Conservation (phyloP, 2,888 invertebrate genomes). For the Dysmachus trigonus region DNA sequence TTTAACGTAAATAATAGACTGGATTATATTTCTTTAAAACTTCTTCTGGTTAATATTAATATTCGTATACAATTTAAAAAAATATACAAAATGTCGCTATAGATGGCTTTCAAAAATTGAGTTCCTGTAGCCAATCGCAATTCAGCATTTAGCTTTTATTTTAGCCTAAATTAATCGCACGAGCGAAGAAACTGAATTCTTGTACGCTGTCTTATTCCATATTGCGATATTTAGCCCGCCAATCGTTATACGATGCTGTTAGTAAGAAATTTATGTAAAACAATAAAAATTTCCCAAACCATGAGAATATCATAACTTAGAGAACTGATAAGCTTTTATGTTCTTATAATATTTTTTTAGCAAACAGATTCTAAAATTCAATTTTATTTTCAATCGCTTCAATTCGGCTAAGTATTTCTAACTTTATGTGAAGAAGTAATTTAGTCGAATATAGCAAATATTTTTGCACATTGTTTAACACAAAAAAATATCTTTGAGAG, state of each 20-base stretch:
- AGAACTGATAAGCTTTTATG: neutral
- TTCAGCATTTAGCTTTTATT: neutral
- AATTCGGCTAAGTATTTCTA: neutral
- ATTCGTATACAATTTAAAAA: neutral
- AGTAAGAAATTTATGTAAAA: neutral
- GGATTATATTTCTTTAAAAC: neutral
- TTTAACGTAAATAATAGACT: neutral
- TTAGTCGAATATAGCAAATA: neutral
- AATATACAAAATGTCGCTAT: neutral
- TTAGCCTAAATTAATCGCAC: neutral
- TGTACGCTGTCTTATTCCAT: neutral
- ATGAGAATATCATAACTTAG: neutral
- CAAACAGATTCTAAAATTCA: constrained; percentile 43
- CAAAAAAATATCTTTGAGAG: neutral
- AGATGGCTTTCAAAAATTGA: neutral
- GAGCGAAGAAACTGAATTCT: neutral
- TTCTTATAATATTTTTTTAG: constrained; percentile 12
- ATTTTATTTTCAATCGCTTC: neutral
- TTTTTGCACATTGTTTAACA: neutral
- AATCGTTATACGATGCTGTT: neutral
- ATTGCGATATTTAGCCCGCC: neutral
- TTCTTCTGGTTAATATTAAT: neutral
- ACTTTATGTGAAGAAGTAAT: neutral
- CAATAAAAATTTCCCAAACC: neutral
- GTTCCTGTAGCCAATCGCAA: neutral